These are phyloP conservation scores for Bungarus multicinctus DNA, from an alignment of 2,113 vertebrate species.

Conservation along the genomic window DNA sequence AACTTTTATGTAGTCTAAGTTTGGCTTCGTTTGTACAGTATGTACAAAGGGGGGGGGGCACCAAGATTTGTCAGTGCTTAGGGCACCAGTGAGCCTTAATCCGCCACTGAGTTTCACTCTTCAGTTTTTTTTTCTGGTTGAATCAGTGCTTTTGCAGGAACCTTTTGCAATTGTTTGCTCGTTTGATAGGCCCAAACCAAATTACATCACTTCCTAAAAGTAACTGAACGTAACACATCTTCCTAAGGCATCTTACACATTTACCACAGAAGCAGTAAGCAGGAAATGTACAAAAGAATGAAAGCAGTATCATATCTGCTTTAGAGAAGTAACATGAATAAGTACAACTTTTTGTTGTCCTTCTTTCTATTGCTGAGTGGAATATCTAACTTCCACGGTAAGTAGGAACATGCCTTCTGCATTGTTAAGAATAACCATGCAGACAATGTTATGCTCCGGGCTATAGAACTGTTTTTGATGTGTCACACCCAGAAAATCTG, in stretches of 20 bases:
- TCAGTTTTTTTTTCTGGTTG: constrained; percentile 36
- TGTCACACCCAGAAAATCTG: constrained; percentile 47
- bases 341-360: constrained; percentile 38
- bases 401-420: constrained; percentile 45
- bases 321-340: constrained; percentile 58
- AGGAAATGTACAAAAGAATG: constrained; percentile 77
- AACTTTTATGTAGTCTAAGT: too few species aligned
- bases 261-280: constrained; percentile 78
- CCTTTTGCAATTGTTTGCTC: constrained; percentile 73
- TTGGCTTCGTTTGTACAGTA: too few species aligned
- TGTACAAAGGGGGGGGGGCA: too few species aligned
- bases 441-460: constrained; percentile 40
- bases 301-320: constrained; percentile 53
- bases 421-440: not conserved
- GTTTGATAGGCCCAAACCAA: constrained; percentile 81
- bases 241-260: constrained; percentile 71
- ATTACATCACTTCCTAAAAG: constrained; percentile 91
- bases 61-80: too few species aligned
- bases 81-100: too few species aligned
- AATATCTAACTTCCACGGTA: constrained; percentile 64
- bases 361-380: constrained; percentile 47
- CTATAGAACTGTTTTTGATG: constrained; percentile 35
- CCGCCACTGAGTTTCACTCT: not conserved
- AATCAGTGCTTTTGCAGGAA: constrained; percentile 55
- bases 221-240: constrained; percentile 75